These are phyloP conservation scores for Phymorhynchus buccinoides DNA, from an alignment of 1,140 invertebrate genomes.

Conservation along the genomic window DNA sequence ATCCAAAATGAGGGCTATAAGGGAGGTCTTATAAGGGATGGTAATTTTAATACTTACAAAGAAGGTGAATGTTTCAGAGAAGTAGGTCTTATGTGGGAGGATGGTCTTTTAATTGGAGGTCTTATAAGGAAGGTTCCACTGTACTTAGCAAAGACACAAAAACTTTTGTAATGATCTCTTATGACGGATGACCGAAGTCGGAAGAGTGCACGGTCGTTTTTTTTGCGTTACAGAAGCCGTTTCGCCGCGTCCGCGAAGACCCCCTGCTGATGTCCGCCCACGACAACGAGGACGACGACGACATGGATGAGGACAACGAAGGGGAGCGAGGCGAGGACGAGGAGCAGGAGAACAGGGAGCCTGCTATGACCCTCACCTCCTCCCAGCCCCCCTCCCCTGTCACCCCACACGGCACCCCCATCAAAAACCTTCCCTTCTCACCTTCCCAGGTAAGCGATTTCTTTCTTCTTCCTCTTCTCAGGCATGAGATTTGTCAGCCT, in stretches of 20 bases:
- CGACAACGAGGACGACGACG: conserved; percentile 28
- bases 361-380: conserved; percentile 25
- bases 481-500: conserved; percentile 65
- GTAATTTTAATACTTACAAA: too few relatives aligned
- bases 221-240: conserved; percentile 29
- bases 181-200: too few relatives aligned
- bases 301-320: conserved; percentile 34
- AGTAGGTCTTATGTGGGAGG: too few relatives aligned
- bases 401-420: conserved; percentile 80
- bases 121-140: too few relatives aligned
- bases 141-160: too few relatives aligned
- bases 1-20: too few relatives aligned
- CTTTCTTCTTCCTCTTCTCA: conserved; percentile 90
- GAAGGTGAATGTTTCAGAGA: too few relatives aligned
- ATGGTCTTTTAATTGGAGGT: too few relatives aligned
- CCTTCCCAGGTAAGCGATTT: conserved; percentile 79
- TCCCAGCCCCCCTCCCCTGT: conserved; percentile 29
- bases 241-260: conserved; percentile 20
- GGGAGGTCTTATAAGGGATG: too few relatives aligned
- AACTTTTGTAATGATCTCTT: too few relatives aligned
- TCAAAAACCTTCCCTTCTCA: conserved; percentile 89
- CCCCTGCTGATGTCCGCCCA: conserved; percentile 29
- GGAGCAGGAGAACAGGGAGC: conserved; percentile 15
- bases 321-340: conserved; percentile 25
- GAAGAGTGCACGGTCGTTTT: not conserved